Conservation (phyloP, 1,140 invertebrate species). For the Oreohelix idahoensis region DNA sequence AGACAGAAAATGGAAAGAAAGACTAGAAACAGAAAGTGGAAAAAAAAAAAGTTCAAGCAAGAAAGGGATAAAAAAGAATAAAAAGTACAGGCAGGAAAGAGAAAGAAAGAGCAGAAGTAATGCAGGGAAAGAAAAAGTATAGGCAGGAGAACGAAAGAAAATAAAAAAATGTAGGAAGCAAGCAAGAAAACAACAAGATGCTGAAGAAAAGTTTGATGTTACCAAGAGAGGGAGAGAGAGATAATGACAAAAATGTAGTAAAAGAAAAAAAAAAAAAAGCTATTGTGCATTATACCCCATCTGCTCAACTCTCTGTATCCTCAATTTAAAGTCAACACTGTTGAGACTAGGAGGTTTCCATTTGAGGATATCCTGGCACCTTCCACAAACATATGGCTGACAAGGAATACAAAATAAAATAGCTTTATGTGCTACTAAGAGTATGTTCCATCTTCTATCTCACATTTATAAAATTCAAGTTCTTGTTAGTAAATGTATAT, state of each 20-base stretch:
- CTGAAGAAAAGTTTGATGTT: too few species aligned
- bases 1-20: too few species aligned
- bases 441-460: too few species aligned
- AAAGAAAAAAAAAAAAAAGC: neutral
- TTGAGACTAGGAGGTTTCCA: constrained; percentile 97
- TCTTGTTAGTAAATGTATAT: neutral
- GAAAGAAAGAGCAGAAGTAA: neutral
- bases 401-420: too few species aligned
- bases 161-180: too few species aligned
- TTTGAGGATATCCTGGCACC: constrained; percentile 89
- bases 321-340: constrained; percentile 95
- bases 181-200: too few species aligned
- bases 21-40: too few species aligned
- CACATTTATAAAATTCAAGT: neutral
- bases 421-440: too few species aligned
- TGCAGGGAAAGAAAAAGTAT: neutral
- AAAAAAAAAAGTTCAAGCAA: too few species aligned
- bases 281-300: constrained; percentile 77
- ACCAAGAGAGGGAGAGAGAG: neutral
- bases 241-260: neutral
- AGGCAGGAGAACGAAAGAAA: too few species aligned
- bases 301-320: constrained; percentile 83
- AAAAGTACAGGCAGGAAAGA: neutral
- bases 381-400: constrained; percentile 88
- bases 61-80: too few species aligned